Base-by-base conservation (phyloP, 2,888 invertebrate species). In the Pollenia labialis region DNA sequence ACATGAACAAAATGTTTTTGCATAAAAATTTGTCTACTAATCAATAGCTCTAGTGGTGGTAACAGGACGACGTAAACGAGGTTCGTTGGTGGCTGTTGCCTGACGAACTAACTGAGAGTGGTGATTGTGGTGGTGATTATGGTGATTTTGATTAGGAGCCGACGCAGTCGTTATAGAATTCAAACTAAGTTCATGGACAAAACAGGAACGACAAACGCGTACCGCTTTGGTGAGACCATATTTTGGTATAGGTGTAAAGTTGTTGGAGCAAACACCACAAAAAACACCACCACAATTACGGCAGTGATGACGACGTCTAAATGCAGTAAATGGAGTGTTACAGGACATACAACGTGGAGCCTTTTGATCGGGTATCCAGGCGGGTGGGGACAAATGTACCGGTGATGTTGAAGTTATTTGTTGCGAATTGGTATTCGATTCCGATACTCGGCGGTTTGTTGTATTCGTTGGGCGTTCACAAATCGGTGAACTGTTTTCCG, bases 331-430 rank as follows among this genome's bases (percentile, higher is more conserved):
- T 90, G 96, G 96, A 18, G 97, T 96, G 85, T 96, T 95, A 93
- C 99, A 99, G 52, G 97, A 96, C 96, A 98, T 98, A 93, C 99
- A 99, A 81, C 96, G 95, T 0, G 97, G 97, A 54, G 97, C 97
- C 88, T 97, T 96, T 82, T 97, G 96, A 93, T 99, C 99, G 0
- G 99, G 99, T 85, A 99, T 96, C 99, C 99, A 99, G 76, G 96
- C 95, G 0, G 98, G 98, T 0, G 97, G 96, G 16, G 93, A 91
- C 66, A 93, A 88, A 50, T 56, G 91, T 81, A 71, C 99, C 0
- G 99, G 99, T 82, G 99, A 96, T 99, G 99, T 99, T 76, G 96
- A 95, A 58, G 44, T 69, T 10, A 76, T 14, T 48, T 76, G 71
- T 12, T 81, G 81, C n/a, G 48, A 18, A 79, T 76, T 87, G 40